phyloP scores from a whole-genome alignment of 1,140 invertebrate genomes.

The Venustaconcha ellipsiformis region DNA sequence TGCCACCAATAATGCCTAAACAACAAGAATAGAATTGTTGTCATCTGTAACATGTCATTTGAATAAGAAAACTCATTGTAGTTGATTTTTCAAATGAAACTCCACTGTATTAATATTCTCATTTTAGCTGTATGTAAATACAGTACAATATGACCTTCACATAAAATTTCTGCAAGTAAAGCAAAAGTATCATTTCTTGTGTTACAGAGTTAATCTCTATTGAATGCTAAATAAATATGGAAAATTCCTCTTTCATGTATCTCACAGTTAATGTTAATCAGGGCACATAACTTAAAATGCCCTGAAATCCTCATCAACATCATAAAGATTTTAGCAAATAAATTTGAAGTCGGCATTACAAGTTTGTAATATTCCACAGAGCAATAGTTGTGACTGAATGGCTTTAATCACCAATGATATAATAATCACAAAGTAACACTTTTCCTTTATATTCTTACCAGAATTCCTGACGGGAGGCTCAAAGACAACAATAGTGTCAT shows the following conservation, averaged over 20 bases:
- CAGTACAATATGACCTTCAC: not conserved
- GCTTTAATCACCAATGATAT: no score
- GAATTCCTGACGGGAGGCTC: constrained; percentile 82
- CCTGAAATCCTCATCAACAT: no score
- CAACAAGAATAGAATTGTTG: constrained; percentile 8
- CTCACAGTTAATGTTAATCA: no score
- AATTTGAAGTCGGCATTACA: no score
- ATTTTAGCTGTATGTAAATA: not conserved
- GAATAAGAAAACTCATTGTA: not conserved
- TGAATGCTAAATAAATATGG: no score
- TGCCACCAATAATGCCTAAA: constrained; percentile 75
- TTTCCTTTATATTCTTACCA: constrained; percentile 68
- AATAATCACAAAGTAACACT: not conserved
- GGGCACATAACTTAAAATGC: no score
- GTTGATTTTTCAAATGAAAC: not conserved
- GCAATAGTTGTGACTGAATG: not conserved
- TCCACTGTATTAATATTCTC: not conserved
- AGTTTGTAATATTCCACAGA: not conserved
- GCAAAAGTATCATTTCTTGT: no score
- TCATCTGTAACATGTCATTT: not conserved
- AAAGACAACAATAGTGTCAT: constrained; percentile 86
- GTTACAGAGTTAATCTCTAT: no score
- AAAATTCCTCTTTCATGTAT: no score
- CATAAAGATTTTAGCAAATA: no score
- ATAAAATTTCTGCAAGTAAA: no score